Conservation (phyloP, 2,113 vertebrate species). For the Lutjanus erythropterus region DNA sequence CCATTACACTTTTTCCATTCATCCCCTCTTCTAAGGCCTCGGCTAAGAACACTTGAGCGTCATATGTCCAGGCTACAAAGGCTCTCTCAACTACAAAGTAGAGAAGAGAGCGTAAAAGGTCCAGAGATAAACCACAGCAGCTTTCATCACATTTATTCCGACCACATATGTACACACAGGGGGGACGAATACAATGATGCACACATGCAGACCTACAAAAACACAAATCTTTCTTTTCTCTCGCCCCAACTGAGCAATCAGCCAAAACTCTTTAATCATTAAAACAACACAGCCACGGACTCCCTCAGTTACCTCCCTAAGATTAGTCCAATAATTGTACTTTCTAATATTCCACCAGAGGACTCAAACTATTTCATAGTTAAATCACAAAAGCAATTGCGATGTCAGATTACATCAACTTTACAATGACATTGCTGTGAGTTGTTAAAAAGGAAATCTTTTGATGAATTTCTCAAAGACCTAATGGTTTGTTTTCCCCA, state of each 20-base stretch:
- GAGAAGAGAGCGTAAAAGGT: slow-evolving; percentile 51
- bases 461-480: slow-evolving; percentile 73
- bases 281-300: slow-evolving; percentile 42
- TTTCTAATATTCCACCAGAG: slow-evolving; percentile 58
- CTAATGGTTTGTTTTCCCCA: slow-evolving; percentile 71
- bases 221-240: slow-evolving; percentile 11
- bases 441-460: slow-evolving; percentile 50
- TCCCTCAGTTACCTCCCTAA: slow-evolving; percentile 38
- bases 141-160: slow-evolving; percentile 63
- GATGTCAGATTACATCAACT: slow-evolving; percentile 60
- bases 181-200: neutral
- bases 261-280: slow-evolving; percentile 60
- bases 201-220: slow-evolving; percentile 10
- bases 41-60: slow-evolving; percentile 70
- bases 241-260: slow-evolving; percentile 41
- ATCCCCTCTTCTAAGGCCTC: slow-evolving; percentile 50
- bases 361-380: slow-evolving; percentile 59
- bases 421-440: slow-evolving; percentile 60
- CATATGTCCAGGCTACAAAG: slow-evolving; percentile 69
- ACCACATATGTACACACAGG: slow-evolving; percentile 4
- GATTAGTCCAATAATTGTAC: slow-evolving; percentile 54
- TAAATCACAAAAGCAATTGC: slow-evolving; percentile 66
- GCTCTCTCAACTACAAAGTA: slow-evolving; percentile 68
- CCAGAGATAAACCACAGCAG: slow-evolving; percentile 42
- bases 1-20: slow-evolving; percentile 46